These are phyloP conservation scores for Adineta ricciae DNA, from an alignment of 2,888 invertebrate species.

Conservation along the genomic window DNA sequence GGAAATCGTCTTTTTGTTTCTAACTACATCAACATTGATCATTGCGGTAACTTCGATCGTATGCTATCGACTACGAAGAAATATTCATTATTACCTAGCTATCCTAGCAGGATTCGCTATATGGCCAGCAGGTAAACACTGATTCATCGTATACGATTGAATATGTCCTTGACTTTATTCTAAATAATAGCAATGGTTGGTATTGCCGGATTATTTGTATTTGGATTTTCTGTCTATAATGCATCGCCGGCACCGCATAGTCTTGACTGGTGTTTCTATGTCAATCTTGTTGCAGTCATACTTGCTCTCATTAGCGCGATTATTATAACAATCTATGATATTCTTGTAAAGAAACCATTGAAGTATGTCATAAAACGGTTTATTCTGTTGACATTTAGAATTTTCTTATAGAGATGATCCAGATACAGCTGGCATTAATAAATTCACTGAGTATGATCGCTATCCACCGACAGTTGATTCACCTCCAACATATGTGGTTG, in stretches of 20 bases:
- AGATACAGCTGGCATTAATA: neutral
- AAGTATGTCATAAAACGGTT: neutral
- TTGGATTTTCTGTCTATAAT: constrained; percentile 1
- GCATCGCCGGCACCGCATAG: neutral
- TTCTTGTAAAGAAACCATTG: neutral
- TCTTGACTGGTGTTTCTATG: constrained; percentile 12
- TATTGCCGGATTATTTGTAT: neutral
- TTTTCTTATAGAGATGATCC: neutral
- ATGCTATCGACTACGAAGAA: neutral
- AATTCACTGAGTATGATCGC: neutral
- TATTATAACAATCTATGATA: neutral
- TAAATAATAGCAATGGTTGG: neutral
- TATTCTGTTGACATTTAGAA: neutral
- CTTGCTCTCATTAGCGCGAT: neutral
- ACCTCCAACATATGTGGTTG: neutral
- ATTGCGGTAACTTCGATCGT: neutral
- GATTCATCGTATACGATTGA: too few relatives aligned
- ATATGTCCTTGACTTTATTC: too few relatives aligned
- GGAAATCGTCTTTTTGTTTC: neutral
- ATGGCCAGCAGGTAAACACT: neutral
- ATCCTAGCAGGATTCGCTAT: neutral
- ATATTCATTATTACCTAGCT: neutral
- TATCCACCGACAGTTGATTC: neutral
- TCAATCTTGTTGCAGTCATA: neutral
- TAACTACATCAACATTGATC: neutral